A percentile compares a stretch with the other conserved stretches of the same genome.
Evolutionary conservation across 2,888 invertebrate genomes (phyloP).

Genomic region (Scaptomyza cyrtandrae): DNA sequence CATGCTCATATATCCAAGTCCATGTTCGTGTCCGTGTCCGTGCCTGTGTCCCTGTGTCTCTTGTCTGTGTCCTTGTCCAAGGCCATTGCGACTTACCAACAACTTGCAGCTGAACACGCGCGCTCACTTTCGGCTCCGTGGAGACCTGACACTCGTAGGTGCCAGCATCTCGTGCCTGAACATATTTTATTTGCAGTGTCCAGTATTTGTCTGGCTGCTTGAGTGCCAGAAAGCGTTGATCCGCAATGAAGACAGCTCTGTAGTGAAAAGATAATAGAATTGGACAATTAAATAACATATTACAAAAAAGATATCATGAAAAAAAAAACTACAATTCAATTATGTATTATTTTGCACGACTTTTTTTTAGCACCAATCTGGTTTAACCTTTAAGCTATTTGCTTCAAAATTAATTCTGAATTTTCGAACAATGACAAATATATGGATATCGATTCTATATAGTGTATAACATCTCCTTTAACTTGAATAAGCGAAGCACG

Average conservation of each 20-base stretch:
- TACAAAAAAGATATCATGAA: not conserved
- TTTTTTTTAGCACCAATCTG: no score
- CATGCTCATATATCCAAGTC: slow-evolving; percentile 17
- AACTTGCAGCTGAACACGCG: slow-evolving; percentile 95
- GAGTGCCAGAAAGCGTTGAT: slow-evolving; percentile 95
- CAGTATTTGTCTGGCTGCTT: slow-evolving; percentile 86
- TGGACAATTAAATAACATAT: not conserved
- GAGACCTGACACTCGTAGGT: slow-evolving; percentile 97
- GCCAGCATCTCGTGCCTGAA: slow-evolving; percentile 95
- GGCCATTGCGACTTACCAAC: slow-evolving; percentile 89
- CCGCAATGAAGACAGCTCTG: slow-evolving; percentile 93
- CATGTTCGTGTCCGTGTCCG: slow-evolving; percentile 31
- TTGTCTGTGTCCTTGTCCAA: slow-evolving; percentile 34
- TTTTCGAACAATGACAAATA: not conserved
- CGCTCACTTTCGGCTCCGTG: slow-evolving; percentile 97
- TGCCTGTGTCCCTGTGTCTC: slow-evolving; percentile 22
- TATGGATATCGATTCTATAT: not conserved
- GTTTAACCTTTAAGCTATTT: no score
- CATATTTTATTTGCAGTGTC: slow-evolving; percentile 96
- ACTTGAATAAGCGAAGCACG: not conserved
- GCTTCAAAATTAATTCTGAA: no score
- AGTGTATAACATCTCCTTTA: not conserved
- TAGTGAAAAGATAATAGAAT: slow-evolving; percentile 31
- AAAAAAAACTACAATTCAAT: no score
- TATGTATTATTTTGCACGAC: no score